Conservation (phyloP, 2,113 vertebrate species). For the Amphilophus citrinellus region DNA sequence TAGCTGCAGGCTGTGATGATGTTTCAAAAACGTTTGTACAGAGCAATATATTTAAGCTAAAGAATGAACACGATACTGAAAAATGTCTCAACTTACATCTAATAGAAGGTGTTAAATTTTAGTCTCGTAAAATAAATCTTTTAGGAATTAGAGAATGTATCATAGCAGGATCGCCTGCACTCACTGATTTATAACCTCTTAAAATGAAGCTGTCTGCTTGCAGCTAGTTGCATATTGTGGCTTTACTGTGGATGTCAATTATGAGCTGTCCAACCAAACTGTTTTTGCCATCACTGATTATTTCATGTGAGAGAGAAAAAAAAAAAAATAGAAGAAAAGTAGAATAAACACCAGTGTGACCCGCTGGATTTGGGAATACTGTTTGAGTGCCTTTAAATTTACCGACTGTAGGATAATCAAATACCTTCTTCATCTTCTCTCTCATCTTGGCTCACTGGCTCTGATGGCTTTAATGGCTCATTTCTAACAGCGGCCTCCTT, state of each 20-base stretch:
- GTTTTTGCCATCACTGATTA: background rate
- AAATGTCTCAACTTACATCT: background rate
- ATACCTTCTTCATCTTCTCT: conserved; percentile 67
- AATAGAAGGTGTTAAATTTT: background rate
- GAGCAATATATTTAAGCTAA: too few species aligned
- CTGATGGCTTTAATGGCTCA: conserved; percentile 38
- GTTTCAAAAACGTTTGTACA: too few species aligned
- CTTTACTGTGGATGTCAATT: too few species aligned
- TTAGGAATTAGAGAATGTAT: background rate
- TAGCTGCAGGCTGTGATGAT: background rate
- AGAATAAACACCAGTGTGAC: background rate
- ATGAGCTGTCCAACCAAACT: background rate
- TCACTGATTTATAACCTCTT: background rate
- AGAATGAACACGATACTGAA: background rate
- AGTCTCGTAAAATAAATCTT: background rate
- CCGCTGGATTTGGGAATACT: background rate
- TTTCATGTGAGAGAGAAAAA: background rate
- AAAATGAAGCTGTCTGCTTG: background rate
- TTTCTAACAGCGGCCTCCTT: conserved; percentile 20
- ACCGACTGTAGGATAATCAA: background rate
- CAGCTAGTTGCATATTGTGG: background rate
- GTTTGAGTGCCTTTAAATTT: background rate
- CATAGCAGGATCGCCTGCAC: background rate
- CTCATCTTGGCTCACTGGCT: conserved; percentile 36
- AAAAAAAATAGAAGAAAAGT: background rate